Evolutionary conservation across 1,140 invertebrate species (phyloP).

Genomic region (Drosophila ohnishii): DNA sequence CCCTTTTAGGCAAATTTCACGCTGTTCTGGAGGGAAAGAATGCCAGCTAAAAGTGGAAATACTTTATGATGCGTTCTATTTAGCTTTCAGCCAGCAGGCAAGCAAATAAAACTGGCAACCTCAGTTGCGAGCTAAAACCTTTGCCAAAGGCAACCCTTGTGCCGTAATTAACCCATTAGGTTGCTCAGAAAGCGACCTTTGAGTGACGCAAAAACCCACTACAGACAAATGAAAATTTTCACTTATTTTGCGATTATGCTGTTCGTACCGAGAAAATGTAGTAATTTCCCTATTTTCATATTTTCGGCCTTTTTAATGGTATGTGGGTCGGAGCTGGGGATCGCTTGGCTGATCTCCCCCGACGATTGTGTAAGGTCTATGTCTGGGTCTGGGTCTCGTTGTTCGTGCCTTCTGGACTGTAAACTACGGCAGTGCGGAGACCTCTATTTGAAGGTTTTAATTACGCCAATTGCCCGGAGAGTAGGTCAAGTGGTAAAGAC

Average conservation of each 20-base stretch:
- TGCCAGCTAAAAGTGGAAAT: slow-evolving; percentile 31
- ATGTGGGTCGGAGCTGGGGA: slow-evolving; percentile 58
- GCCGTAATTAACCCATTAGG: slow-evolving; percentile 67
- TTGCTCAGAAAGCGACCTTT: slow-evolving; percentile 77
- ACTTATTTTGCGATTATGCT: slow-evolving; percentile 56
- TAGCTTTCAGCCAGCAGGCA: neutral
- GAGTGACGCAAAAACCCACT: slow-evolving; percentile 26
- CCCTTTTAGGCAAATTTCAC: slow-evolving; percentile 31
- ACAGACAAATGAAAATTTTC: slow-evolving; percentile 52
- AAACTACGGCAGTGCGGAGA: slow-evolving; percentile 51
- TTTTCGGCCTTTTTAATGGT: slow-evolving; percentile 63
- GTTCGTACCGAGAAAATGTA: slow-evolving; percentile 55
- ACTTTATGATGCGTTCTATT: slow-evolving; percentile 51
- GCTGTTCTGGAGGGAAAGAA: slow-evolving; percentile 21
- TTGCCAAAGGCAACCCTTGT: slow-evolving; percentile 20
- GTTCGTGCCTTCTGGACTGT: slow-evolving; percentile 77
- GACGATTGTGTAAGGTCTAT: slow-evolving; percentile 67
- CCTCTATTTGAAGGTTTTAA: slow-evolving; percentile 68
- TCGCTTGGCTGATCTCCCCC: slow-evolving; percentile 63
- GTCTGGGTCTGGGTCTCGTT: slow-evolving; percentile 46
- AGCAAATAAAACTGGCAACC: slow-evolving; percentile 1
- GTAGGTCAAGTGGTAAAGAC: slow-evolving; percentile 65
- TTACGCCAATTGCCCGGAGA: slow-evolving; percentile 62
- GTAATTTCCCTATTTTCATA: slow-evolving; percentile 70
- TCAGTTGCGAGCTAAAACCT: slow-evolving; percentile 16